Conservation (phyloP, 2,113 vertebrate genomes). For the Lepus americanus region DNA sequence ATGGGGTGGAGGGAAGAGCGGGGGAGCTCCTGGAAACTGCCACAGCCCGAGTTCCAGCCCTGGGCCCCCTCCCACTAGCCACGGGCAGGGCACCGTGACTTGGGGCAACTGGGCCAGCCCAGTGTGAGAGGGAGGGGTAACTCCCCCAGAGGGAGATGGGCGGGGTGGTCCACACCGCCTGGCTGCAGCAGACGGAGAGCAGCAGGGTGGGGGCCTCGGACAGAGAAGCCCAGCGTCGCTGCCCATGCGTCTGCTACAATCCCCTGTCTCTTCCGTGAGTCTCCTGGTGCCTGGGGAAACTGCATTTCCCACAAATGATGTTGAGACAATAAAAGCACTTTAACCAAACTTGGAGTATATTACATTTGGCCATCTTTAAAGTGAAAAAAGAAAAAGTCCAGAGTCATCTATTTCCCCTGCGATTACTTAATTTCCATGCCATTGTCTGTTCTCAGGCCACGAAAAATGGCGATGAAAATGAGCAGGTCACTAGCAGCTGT, state of each 20-base stretch:
- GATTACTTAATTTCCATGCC: conserved; percentile 14
- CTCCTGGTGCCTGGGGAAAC: neutral
- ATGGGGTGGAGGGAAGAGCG: neutral
- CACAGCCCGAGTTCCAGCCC: neutral
- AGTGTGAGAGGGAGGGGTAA: too few relatives aligned
- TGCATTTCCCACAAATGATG: neutral
- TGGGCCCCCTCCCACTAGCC: neutral
- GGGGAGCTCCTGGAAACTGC: neutral
- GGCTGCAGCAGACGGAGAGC: rapidly evolving
- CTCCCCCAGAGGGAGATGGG: rapidly evolving
- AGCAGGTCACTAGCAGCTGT: neutral
- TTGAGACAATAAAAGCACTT: neutral
- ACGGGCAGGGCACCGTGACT: neutral
- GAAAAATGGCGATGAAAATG: neutral
- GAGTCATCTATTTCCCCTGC: neutral
- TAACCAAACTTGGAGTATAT: neutral
- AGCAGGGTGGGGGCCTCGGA: rapidly evolving
- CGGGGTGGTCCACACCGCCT: neutral
- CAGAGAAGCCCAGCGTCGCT: rapidly evolving
- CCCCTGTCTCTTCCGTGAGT: neutral
- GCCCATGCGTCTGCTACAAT: rapidly evolving
- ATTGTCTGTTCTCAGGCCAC: neutral
- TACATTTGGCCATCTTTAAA: neutral
- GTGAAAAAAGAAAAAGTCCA: neutral
- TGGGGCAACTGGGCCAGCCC: too few relatives aligned